Evolutionary conservation across 1,140 invertebrate species (phyloP), one percentile per base, ranked within the genome.

Genomic region (Sycophila sp.): DNA sequence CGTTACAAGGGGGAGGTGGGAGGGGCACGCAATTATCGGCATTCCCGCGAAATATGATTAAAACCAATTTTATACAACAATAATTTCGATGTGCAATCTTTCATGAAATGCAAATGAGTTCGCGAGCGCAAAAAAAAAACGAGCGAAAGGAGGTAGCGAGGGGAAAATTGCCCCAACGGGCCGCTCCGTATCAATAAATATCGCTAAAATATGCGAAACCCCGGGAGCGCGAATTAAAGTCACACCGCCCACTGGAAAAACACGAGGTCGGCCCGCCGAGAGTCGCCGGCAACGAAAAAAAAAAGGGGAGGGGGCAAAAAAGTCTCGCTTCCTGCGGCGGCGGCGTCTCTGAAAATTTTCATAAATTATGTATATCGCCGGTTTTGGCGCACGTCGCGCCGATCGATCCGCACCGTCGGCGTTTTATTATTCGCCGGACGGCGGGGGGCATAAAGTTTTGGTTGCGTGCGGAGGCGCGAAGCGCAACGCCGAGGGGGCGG

Each of bases 291-390:
- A 19, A 19, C 2, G 2, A 2, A 47, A 47, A 53, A 26, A 30
- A 53, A 30, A 13, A 0, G 11, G 26, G 4, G 49, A 51, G 24
- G 4, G 22, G 13, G 4, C 49, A 30, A 53, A 51, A 53, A 53
- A 53, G 26, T 8, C 26, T n/a, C 24, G 26, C 49, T 17, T 53
- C 15, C 24, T 26, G 13, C 42, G n/a, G 38, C 38, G 38, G 8
- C 11, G 11, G 42, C 42, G 42, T 59, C 30, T 40, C 55, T 13
- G 32, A 17, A 2, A 59, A 59, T 38, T 59, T 59, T 40, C 55
- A 59, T 59, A 59, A 59, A 59, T 38, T 22, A 59, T 59, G 19
- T 59, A 59, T 59, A 59, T 28, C 19, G 55, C 34, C 32, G 32
- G 34, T 49, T n/a, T 6, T 24, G 4, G 17, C 8, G 55, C 22